Evolutionary conservation across 2,888 invertebrate genomes (phyloP), one percentile per base, ranked within the genome.

Genomic region (Lacanobia oleracea): DNA sequence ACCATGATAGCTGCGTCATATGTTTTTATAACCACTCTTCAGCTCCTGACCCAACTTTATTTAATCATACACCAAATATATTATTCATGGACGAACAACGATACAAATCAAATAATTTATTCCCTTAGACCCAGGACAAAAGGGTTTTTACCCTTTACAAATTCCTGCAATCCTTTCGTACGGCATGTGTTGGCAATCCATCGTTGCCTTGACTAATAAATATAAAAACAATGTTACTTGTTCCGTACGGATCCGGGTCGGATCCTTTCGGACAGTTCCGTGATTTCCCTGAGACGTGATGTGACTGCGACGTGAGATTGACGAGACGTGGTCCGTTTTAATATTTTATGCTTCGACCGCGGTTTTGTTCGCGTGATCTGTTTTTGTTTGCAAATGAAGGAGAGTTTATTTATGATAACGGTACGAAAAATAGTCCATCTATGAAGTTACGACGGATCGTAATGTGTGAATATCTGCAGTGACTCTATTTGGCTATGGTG

Each of bases 191-290:
- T 7, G 10, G 33, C 54, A 64, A 77, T 81, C 43, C 56, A 62
- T 82, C 65, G 64, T 2, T 65, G 37, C n/a, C 65, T 62, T 62
- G 23, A 23, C 65, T 78, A 66, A 78, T 77, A 82, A 77, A 78
- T 78, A 78, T 77, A 78, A 77, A 78, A 78, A 82, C 78, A 70
- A 82, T 77, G 65, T 45, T 57, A 59, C 74, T 56, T 14, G 54
- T n/a, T 12, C 18, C 37, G 54, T 33, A 33, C 33, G 53, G 16
- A 16, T 37, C n/a, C 37, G 37, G n/a, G 18, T 43, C 50, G 65
- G 53, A 66, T 62, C 82, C 45, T 77, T 81, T 8, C 40, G 57
- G 82, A 27, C 27, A 27, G 45, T 63, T 77, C 70, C n/a, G 64
- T 77, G 82, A 78, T 78, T 81, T 78, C 43, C 65, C 12, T 62